Base-by-base conservation (phyloP, 2,113 vertebrate species). In the Emydocephalus ijimae region DNA sequence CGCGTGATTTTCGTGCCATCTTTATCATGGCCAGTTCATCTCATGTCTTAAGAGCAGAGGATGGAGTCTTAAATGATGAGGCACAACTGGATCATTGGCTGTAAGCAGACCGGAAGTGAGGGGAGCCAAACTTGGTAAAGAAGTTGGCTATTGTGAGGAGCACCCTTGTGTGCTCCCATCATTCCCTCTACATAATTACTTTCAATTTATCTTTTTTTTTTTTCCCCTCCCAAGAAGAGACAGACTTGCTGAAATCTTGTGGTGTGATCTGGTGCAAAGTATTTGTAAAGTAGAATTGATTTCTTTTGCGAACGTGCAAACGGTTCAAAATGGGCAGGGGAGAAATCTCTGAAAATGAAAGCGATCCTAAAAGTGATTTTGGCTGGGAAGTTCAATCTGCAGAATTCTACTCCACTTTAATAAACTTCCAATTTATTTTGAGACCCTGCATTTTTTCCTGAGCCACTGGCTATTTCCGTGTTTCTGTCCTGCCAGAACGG, bases 391-490 rank as follows among this genome's bases (percentile, higher is more conserved):
- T 23, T 87, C 92, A 56, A 64, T 26, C 7, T 29, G 39, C 57
- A 52, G 87, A 87, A 91, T 55, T 11, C 0, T 85, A 89, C 92
- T 90, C 61, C 29, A 2, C 93, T 96, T 97, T 93, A 97, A 96
- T 97, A 93, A 95, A 96, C 24, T 87, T 91, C 52, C 81, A 92
- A 90, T 92, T 93, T 95, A 85, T 94, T 96, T 93, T 74, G 43
- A 91, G 86, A 89, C 7, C 18, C 0, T 11, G 88, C 69, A 10
- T 91, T 48, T 11, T 43, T 43, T 18, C 85, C 34, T 57, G 55
- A n/a, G 57, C 64, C 9, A 59, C 69, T 87, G 61, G 24, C 50
- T 91, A 29, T 5, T 92, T 57, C 8, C 45, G 2, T 39, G 18
- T 20, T 52, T 10, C 43, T 39, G 0, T 50, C 45, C 26, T 34